Base-by-base conservation (phyloP, 2,797 vertebrate species). In the Neostethus bicornis region DNA sequence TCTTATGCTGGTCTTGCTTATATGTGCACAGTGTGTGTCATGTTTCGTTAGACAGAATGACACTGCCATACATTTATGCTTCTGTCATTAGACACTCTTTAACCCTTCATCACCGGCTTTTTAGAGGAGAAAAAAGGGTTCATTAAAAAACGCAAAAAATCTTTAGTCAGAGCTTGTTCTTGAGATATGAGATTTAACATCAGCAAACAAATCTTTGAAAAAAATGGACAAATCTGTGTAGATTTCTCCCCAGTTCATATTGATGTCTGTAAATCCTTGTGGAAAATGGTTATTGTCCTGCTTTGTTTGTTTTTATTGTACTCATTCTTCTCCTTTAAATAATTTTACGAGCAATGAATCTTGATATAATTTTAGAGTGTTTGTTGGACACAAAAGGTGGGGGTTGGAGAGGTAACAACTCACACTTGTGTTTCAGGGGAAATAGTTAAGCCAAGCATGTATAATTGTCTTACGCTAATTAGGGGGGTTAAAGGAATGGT, bases 401-500 rank as follows among this genome's bases (percentile, higher is more conserved):
- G 52, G 71, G 66, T 51, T n/a, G 52, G 77, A 31, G 73, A 61
- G 66, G 53, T 70, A 80, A 89, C 75, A 82, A 83, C 88, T 77
- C 73, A 48, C 74, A 77, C 81, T 87, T 81, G 29, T 87, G 87
- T 90, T 91, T 80, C 85, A 79, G 81, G 86, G 91, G 90, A 88
- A 86, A 90, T 82, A 81, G 87, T 87, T 88, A 88, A 92, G 90
- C 88, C 90, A 91, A 91, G 91, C 90, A 89, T 91, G 89, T 90
- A 87, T 92, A 93, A 92, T 92, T 92, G 90, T 90, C 83, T 86
- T 90, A 89, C 89, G 85, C 90, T 91, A 93, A 93, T 92, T 92
- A 91, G 83, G 83, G 70, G 59, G 50, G 63, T 55, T 41, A 5
- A 13, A 35, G 11, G 23, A 43, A 2, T 13, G 29, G 29, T 37